Conservation (phyloP, 2,888 invertebrate species). For the Fissipunctia ypsillon region DNA sequence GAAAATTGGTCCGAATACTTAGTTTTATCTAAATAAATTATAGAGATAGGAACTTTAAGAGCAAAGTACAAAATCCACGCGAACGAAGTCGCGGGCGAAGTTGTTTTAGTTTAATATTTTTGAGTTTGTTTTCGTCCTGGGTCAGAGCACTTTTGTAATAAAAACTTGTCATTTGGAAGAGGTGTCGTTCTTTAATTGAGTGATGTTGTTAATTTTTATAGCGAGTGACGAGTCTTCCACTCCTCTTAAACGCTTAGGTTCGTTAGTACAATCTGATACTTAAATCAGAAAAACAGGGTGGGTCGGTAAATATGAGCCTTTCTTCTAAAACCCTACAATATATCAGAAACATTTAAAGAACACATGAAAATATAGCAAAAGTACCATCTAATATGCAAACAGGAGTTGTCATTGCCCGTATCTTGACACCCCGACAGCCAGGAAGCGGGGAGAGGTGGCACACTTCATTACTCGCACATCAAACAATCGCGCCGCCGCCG, state of each 20-base stretch:
- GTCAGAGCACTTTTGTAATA: background rate
- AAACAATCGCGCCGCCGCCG: constrained; percentile 88
- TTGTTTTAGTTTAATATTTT: constrained; percentile 5
- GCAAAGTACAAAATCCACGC: too few relatives aligned
- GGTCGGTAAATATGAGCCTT: background rate
- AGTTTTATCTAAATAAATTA: too few relatives aligned
- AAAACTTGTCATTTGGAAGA: background rate
- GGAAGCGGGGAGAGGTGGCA: constrained; percentile 87
- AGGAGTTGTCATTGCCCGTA: constrained; percentile 82
- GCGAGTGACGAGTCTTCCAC: too few relatives aligned
- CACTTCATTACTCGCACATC: constrained; percentile 91
- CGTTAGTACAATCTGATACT: background rate
- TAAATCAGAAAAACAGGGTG: background rate
- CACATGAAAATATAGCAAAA: constrained; percentile 67
- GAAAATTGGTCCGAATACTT: too few relatives aligned
- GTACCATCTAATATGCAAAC: constrained; percentile 79
- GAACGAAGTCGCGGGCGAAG: too few relatives aligned
- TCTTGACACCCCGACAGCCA: constrained; percentile 88
- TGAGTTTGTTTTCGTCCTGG: background rate
- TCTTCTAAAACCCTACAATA: background rate
- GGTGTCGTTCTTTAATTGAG: background rate
- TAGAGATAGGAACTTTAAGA: too few relatives aligned
- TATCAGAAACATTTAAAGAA: constrained; percentile 21
- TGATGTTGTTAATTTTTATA: background rate
- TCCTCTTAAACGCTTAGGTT: background rate